Base-by-base conservation (phyloP, 2,797 vertebrate species). In the Eospalax fontanierii region DNA sequence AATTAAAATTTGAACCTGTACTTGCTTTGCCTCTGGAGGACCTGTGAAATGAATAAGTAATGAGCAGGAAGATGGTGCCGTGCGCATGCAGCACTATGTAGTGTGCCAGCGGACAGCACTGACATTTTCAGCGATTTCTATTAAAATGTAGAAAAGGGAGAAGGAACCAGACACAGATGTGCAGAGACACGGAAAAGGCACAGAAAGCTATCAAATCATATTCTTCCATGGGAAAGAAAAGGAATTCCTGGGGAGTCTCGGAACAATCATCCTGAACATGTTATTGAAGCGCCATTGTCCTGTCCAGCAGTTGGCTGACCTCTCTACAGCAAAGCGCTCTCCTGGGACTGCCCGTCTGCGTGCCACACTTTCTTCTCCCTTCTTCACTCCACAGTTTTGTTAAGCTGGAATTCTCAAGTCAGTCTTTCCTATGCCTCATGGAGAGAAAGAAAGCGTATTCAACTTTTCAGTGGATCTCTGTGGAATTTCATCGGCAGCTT, bases 21-120 rank as follows among this genome's bases (percentile, higher is more conserved):
- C 90, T 95, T 87, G 73, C 65, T 90, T 54, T 93, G 86, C 83
- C 87, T 92, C 92, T 65, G 19, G 84, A 97, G 92, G 94, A 93
- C 74, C 78, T 95, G 2, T 12, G 84, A 90, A 94, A 84, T 94
- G 59, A 96, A 38, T 94, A 87, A 92, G 74, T 59, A 70, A 96
- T 89, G 86, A 96, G 59, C 28, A 38, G n/a, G n/a, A n/a, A 85
- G 61, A 66, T 0, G 1, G 35, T n/a, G 65, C 88, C 0, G 11
- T 50, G 11, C 46, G 1, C 33, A 70, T 50, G 54, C 2, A 19
- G 75, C 75, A 66, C 30, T 54, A 46, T 6, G n/a, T 65, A 46
- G 10, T 9, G 38, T 66, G 59, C 4, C 84, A 87, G 57, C 66
- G n/a, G 71, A 57, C n/a, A 73, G 68, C 9, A 2, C 16, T 28